Percentiles rank a stretch among this genome's conserved stretches.
phyloP scores from a whole-genome alignment of 2,797 vertebrate genomes.

The Sternotherus odoratus region DNA sequence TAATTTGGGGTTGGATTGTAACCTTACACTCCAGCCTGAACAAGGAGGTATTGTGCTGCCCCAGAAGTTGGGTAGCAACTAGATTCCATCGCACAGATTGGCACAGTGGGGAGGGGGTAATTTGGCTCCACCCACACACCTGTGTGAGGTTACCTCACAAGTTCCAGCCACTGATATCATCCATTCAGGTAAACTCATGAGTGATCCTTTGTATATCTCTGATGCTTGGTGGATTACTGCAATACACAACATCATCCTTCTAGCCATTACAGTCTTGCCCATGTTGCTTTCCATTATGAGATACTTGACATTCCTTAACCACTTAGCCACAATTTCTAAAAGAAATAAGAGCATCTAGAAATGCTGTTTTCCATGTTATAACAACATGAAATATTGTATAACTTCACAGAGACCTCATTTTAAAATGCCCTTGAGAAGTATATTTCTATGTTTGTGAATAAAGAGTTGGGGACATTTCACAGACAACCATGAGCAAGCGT shows the following conservation, averaged over 20 bases:
- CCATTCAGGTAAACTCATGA: neutral
- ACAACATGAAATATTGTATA: neutral
- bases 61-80: neutral
- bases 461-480: constrained; percentile 27
- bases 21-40: neutral
- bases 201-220: accelerated
- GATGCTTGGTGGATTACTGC: neutral
- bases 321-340: neutral
- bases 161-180: neutral
- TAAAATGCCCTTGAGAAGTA: constrained; percentile 2
- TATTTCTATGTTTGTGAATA: constrained; percentile 55
- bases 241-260: neutral
- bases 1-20: neutral
- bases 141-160: neutral
- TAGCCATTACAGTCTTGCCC: accelerated
- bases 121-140: neutral
- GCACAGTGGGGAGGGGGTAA: neutral
- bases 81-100: neutral
- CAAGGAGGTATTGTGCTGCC: neutral
- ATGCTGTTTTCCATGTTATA: constrained; percentile 1
- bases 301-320: neutral
- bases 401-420: neutral
- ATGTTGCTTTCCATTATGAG: neutral
- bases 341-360: constrained; percentile 11
- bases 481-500: constrained; percentile 8